phyloP scores from a whole-genome alignment of 1,140 invertebrate species.

The Neodiprion virginianus region DNA sequence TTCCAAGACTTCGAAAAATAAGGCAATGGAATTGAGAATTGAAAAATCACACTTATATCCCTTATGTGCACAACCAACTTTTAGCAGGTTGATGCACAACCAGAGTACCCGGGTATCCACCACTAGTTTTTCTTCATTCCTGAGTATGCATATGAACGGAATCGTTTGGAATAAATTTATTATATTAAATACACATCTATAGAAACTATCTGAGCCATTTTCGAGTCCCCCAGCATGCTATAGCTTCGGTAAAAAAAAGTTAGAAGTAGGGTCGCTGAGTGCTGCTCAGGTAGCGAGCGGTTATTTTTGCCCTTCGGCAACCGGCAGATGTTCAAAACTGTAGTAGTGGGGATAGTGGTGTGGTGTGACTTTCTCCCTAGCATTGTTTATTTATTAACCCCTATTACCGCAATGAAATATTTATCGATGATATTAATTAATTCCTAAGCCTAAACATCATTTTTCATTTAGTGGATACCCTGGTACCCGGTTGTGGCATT shows the following conservation, averaged over 20 bases:
- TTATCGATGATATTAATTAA: conserved; percentile 2
- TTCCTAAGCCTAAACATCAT: background rate
- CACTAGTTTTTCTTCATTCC: conserved; percentile 2
- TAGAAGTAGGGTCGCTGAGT: background rate
- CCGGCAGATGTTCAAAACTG: background rate
- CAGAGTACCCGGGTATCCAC: background rate
- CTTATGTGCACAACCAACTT: background rate
- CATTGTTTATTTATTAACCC: background rate
- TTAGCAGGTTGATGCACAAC: background rate
- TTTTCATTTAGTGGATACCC: background rate
- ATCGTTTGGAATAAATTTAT: background rate
- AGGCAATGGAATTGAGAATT: no score
- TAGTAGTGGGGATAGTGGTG: background rate
- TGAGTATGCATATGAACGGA: conserved; percentile 7
- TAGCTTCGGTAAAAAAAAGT: background rate
- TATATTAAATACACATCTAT: background rate
- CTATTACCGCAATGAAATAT: background rate
- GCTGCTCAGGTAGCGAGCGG: background rate
- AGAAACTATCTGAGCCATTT: background rate
- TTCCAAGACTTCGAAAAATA: no score
- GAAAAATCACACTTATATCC: background rate
- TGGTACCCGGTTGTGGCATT: background rate
- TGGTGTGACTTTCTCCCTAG: background rate
- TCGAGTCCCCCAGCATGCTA: background rate
- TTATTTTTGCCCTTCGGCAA: background rate